phyloP scores from a whole-genome alignment of 2,113 vertebrate genomes.

The Coreoperca whiteheadi region DNA sequence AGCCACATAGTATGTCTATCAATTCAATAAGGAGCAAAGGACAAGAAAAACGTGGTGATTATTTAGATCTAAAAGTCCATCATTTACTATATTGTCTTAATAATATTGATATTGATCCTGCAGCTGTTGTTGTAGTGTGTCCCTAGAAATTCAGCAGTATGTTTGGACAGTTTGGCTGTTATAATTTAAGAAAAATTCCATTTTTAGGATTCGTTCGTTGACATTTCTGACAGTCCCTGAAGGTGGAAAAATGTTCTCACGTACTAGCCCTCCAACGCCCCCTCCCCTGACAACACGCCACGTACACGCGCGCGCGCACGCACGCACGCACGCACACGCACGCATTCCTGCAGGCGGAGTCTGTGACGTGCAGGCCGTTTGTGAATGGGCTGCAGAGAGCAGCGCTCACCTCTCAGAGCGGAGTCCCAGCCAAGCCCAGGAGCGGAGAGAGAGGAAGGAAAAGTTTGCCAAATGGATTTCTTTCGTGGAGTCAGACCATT shows the following conservation, averaged over 20 bases:
- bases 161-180: background rate
- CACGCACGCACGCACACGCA: conserved; percentile 46
- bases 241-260: conserved; percentile 49
- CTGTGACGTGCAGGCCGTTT: conserved; percentile 66
- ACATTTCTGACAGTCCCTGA: conserved; percentile 40
- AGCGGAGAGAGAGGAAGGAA: conserved; percentile 46
- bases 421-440: conserved; percentile 53
- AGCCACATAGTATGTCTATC: background rate
- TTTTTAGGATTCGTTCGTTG: background rate
- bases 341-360: conserved; percentile 84
- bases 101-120: background rate
- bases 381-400: conserved; percentile 80
- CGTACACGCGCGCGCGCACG: conserved; percentile 21
- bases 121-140: background rate
- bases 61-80: background rate
- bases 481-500: conserved; percentile 71
- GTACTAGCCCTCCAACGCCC: conserved; percentile 2
- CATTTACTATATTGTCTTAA: background rate
- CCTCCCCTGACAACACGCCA: background rate
- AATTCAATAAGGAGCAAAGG: background rate
- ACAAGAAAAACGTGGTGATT: background rate
- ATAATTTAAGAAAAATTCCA: background rate
- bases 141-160: background rate
- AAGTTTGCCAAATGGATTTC: conserved; percentile 81
- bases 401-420: conserved; percentile 39